Base-by-base conservation (phyloP, 2,113 vertebrate species). In the Ctenomys sociabilis region DNA sequence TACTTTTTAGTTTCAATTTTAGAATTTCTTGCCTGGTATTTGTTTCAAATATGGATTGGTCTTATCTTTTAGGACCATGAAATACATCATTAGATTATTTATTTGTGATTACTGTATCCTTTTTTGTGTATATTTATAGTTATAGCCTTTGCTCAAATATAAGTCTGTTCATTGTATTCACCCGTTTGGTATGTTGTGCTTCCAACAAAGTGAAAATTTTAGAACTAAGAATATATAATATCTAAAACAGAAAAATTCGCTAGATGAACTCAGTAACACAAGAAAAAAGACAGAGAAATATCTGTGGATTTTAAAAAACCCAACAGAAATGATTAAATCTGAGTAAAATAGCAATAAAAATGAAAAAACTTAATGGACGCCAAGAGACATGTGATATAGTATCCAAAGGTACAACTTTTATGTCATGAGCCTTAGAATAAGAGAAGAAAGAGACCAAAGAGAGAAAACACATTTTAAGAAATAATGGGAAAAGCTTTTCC, bases 391-490 rank as follows among this genome's bases (percentile, higher is more conserved):
- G 49, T 91, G 93, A 61, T 35, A 49, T 6, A 80, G 43, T 59
- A 94, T 52, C 17, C 24, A 17, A 94, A 91, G 10, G 61, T n/a
- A 37, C 80, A 59, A 84, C 22, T 63, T 73, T 87, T 26, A 45
- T 35, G n/a, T 89, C 12, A 37, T 35, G 57, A 43, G 70, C 80
- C 35, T 75, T 85, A 88, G 75, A 85, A 87, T 3, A 17, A 88
- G 14, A 92, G 37, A 52, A 78, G 26, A 90, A 87, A 90, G 21
- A 92, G 75, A 84, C 5, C 28, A 61, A 61, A 54, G 7, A 22
- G 13, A 95, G 68, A 93, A 88, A 93, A 83, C 10, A 77, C 10
- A 80, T 84, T 92, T 93, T 70, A 81, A 96, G 45, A 86, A 96
- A 78, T 52, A 94, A 88, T 73, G 61, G 5, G 14, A 16, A 0